phyloP scores from a whole-genome alignment of 2,888 invertebrate genomes.

The Lithophane semibrunnea region DNA sequence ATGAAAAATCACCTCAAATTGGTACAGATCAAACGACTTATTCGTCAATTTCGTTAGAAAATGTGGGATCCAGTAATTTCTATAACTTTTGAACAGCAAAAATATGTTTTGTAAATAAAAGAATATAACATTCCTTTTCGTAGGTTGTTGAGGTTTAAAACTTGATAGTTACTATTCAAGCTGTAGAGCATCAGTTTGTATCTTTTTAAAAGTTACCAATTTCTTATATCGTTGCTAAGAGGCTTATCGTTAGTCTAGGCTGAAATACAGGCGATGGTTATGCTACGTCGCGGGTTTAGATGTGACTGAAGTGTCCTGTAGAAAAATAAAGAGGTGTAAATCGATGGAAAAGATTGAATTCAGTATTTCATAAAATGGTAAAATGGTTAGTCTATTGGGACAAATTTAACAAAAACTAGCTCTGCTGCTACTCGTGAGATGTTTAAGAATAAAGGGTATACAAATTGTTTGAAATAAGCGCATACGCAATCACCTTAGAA shows the following conservation, averaged over 20 bases:
- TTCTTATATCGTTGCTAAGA: constrained; percentile 79
- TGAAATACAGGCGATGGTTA: constrained; percentile 54
- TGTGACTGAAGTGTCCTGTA: constrained; percentile 28
- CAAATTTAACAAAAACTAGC: not conserved
- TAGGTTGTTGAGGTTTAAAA: constrained; percentile 81
- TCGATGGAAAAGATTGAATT: not conserved
- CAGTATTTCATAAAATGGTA: not conserved
- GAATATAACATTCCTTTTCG: constrained; percentile 83
- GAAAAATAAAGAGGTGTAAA: not conserved
- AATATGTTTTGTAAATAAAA: constrained; percentile 78
- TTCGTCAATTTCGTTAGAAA: not conserved
- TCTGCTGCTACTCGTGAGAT: not conserved
- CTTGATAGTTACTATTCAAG: constrained; percentile 78
- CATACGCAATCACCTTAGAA: not conserved
- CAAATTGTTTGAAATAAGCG: not conserved
- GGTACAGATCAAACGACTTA: not conserved
- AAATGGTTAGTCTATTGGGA: not conserved
- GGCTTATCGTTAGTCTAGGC: constrained; percentile 79
- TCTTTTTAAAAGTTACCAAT: constrained; percentile 82
- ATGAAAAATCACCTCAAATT: constrained; percentile 15
- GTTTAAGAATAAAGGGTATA: not conserved
- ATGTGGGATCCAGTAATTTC: constrained; percentile 33
- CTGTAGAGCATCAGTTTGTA: constrained; percentile 77
- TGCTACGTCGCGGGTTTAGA: constrained; percentile 44
- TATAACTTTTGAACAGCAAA: constrained; percentile 27